Base-by-base conservation (phyloP, 2,888 invertebrate species). In the Andricus curvator region DNA sequence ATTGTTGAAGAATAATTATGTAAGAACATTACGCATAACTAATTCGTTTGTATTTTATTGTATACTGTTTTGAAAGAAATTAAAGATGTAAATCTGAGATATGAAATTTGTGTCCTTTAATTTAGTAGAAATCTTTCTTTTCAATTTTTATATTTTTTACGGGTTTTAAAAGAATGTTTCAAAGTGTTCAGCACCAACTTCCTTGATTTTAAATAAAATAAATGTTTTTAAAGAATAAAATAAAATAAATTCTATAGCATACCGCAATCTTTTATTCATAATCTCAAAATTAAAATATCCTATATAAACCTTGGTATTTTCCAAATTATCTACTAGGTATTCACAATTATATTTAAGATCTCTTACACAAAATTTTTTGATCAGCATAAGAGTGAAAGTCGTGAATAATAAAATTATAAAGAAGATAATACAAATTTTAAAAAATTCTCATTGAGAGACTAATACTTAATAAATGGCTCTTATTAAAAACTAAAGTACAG, bases 11-110 rank as follows among this genome's bases (percentile, higher is more conserved):
- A 70, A 70, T 48, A 70, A 70, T 70, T 70, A 70, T 70, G 29
- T 70, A 70, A 70, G 70, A 17, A 51, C 29, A 29, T 48, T 25
- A 68, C 29, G 29, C 48, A 51, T 70, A 70, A 70, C 29, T 70
- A 48, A 51, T 70, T 51, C 44, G 70, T 51, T 70, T 48, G 70
- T 70, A 68, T 70, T 51, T 51, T 70, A 70, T 70, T 70, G 51
- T 70, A 70, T 70, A 70, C 70, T 51, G 48, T 70, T 70, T 70
- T 70, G 70, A 51, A 70, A 70, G 51, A 70, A 70, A 70, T 70
- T 70, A 70, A 70, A 70, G 17, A 70, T 70, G 44, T 70, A 70
- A 70, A 51, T 70, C 70, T 51, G 70, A 70, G 25, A 64, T 41
- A 29, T 44, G 25, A 66, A 78, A 68, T 64, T 65, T 68, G 68